Conservation (phyloP, 2,888 invertebrate genomes). For the Catocala nupta region DNA sequence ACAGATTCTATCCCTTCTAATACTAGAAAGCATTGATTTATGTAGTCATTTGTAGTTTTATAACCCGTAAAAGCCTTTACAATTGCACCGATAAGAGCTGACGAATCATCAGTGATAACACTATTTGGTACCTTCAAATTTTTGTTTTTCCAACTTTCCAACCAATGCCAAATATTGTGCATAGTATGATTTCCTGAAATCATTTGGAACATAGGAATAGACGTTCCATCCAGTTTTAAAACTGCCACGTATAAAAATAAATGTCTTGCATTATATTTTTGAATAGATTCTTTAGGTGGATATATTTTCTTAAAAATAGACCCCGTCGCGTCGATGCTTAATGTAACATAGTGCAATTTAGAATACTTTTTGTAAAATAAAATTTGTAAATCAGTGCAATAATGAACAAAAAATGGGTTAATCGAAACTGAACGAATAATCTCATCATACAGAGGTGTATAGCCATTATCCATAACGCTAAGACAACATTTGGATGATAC, state of each 20-base stretch:
- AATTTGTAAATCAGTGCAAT: slow-evolving; percentile 6
- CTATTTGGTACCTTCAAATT: slow-evolving; percentile 4
- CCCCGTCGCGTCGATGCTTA: slow-evolving; percentile 7
- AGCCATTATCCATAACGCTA: slow-evolving; percentile 5
- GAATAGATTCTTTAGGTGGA: slow-evolving; percentile 6
- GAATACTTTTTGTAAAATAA: slow-evolving; percentile 1
- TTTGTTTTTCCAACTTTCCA: slow-evolving; percentile 8
- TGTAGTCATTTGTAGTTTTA: slow-evolving; percentile 13
- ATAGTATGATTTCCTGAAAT: slow-evolving; percentile 6
- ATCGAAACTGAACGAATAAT: slow-evolving; percentile 7
- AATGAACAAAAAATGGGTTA: slow-evolving; percentile 7
- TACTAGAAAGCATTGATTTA: slow-evolving; percentile 10
- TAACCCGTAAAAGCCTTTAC: slow-evolving; percentile 15
- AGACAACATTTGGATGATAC: slow-evolving; percentile 6
- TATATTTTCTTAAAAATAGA: slow-evolving; percentile 8
- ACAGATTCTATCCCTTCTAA: slow-evolving; percentile 12
- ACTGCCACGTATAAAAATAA: slow-evolving; percentile 1
- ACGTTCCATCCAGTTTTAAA: slow-evolving; percentile 8
- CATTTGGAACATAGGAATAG: slow-evolving; percentile 8
- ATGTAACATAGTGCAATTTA: slow-evolving; percentile 5
- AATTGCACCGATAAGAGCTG: slow-evolving; percentile 13
- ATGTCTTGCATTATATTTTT: slow-evolving; percentile 6
- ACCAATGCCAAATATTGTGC: slow-evolving; percentile 7
- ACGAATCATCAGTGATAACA: slow-evolving; percentile 13
- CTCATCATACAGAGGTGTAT: slow-evolving; percentile 7